Conservation (phyloP, 1,140 invertebrate genomes). For the Wiebesia pumilae region DNA sequence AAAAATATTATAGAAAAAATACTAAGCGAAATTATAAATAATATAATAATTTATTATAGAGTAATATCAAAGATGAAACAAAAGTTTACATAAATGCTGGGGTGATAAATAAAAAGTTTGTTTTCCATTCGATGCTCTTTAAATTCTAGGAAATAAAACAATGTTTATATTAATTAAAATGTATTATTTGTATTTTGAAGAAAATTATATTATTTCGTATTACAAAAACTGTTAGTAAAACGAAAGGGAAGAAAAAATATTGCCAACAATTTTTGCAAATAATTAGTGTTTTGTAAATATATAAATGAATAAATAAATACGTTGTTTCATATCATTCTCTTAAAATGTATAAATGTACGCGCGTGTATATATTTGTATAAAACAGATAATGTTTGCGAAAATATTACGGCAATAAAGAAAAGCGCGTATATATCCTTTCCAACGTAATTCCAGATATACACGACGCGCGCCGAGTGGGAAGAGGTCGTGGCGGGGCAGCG, state of each 20-base stretch:
- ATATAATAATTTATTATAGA: not conserved
- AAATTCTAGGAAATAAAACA: not conserved
- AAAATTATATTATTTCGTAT: not conserved
- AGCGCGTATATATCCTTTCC: constrained; percentile 41
- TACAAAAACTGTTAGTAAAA: not conserved
- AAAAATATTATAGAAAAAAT: not conserved
- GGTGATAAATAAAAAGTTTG: not conserved
- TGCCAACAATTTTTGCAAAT: not conserved
- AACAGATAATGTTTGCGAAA: constrained; percentile 46
- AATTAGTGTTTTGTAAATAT: not conserved
- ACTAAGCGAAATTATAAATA: not conserved
- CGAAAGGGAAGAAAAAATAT: not conserved
- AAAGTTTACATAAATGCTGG: not conserved
- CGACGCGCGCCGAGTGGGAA: not conserved
- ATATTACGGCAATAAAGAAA: constrained; percentile 52
- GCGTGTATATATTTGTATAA: constrained; percentile 23
- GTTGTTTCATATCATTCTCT: not conserved
- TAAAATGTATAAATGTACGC: constrained; percentile 15
- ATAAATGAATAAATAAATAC: constrained; percentile 1
- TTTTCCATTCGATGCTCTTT: not conserved
- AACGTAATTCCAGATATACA: constrained; percentile 45
- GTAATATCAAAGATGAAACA: not conserved
- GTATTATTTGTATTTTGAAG: not conserved
- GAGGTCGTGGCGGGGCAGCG: not conserved
- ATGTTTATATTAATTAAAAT: not conserved